A percentile compares a stretch with the other conserved stretches of the same genome.
These are phyloP conservation scores for Cecropterus lyciades DNA, from an alignment of 1,140 invertebrate species.

Conservation along the genomic window DNA sequence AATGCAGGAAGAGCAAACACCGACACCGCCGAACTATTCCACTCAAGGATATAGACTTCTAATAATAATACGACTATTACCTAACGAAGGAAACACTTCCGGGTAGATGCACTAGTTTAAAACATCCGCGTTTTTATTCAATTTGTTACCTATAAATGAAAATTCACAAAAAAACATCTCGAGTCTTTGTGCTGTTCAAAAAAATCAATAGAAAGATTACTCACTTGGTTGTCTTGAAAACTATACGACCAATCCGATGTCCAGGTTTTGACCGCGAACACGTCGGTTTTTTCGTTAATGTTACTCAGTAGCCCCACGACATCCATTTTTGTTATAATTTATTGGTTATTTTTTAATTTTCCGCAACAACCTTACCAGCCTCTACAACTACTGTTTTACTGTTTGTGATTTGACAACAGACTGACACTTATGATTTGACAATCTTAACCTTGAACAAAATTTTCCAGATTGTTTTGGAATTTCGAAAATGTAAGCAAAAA, in stretches of 20 bases:
- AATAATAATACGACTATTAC: slow-evolving; percentile 33
- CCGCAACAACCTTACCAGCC: slow-evolving; percentile 37
- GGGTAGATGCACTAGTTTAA: neutral
- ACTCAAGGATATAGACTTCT: slow-evolving; percentile 36
- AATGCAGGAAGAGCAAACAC: slow-evolving; percentile 22
- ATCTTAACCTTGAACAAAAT: slow-evolving; percentile 2
- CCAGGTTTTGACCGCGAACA: slow-evolving; percentile 79
- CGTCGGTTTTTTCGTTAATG: slow-evolving; percentile 74
- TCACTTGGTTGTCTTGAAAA: slow-evolving; percentile 79
- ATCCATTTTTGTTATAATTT: slow-evolving; percentile 64
- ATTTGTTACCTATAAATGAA: slow-evolving; percentile 34
- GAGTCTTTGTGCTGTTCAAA: slow-evolving; percentile 29
- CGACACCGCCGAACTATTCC: neutral
- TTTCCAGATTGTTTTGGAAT: neutral
- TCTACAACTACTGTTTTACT: slow-evolving; percentile 39
- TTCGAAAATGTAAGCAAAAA: no score
- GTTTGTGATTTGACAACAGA: slow-evolving; percentile 6
- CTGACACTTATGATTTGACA: slow-evolving; percentile 1
- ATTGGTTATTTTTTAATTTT: slow-evolving; percentile 37
- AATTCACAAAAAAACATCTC: slow-evolving; percentile 32
- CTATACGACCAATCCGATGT: slow-evolving; percentile 76
- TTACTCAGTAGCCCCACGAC: slow-evolving; percentile 75
- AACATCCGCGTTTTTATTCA: slow-evolving; percentile 23
- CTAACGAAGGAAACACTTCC: slow-evolving; percentile 32
- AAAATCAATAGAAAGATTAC: slow-evolving; percentile 67